A percentile compares a stretch with the other conserved stretches of the same genome.
These are phyloP conservation scores for Porphyrio hochstetteri DNA, from an alignment of 2,113 vertebrate genomes.

Conservation along the genomic window DNA sequence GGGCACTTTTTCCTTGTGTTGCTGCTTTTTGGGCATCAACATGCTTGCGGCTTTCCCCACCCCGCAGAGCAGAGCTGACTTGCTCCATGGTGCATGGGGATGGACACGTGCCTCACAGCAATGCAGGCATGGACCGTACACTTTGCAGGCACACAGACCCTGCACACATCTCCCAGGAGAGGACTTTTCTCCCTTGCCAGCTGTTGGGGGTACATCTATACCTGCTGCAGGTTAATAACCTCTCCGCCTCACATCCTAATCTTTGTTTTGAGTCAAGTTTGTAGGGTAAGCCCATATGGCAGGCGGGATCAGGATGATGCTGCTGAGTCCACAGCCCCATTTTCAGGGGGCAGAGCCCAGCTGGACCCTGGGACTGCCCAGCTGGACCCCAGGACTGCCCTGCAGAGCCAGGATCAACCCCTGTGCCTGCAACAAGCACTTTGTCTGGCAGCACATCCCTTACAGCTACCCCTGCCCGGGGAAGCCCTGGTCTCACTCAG, in stretches of 20 bases:
- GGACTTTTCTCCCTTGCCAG: not conserved
- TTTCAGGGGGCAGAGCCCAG: not conserved
- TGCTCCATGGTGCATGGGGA: accelerated
- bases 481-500: not conserved
- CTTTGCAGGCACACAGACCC: not conserved
- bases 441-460: accelerated
- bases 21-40: not conserved
- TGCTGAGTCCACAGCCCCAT: not conserved
- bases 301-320: not conserved
- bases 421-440: not conserved
- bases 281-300: accelerated
- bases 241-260: not conserved
- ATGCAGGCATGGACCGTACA: accelerated
- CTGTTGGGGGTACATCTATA: not conserved
- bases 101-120: accelerated
- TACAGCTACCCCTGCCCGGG: accelerated
- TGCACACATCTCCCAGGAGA: accelerated
- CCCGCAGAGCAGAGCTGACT: accelerated
- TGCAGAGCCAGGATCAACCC: not conserved
- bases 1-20: not conserved
- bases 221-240: not conserved
- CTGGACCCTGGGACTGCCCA: accelerated
- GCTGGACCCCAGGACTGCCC: accelerated
- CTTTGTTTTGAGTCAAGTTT: not conserved
- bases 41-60: not conserved